Base-by-base conservation (phyloP, 2,888 invertebrate genomes). In the Spicauda simplicius region DNA sequence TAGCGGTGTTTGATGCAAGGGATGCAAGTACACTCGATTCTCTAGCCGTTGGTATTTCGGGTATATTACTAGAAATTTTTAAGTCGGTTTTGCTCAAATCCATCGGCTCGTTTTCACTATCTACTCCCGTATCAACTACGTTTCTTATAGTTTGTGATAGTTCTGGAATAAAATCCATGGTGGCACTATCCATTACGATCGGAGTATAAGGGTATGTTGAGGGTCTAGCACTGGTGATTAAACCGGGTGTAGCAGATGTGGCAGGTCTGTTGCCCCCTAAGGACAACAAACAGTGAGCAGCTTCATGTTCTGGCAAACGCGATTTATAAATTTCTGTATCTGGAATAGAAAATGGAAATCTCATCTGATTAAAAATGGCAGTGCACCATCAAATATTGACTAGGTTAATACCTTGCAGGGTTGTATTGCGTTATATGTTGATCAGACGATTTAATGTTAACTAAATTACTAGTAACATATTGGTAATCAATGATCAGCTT, bases 251-350 rank as follows among this genome's bases (percentile, higher is more conserved):
- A 62, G 90, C 84, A 11, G 90, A 85, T 5, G 89, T 85, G 0
- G 94, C 90, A 8, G 94, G 94, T 54, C 94, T 91, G 76, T 93
- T 90, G 20, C 94, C 96, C 5, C 96, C 95, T 55, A 98, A 88
- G 45, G 97, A 97, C 52, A 98, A 86, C 68, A 98, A 88, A 80
- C 97, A 96, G 76, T 96, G 96, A 0, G 97, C 97, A 8, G 97
- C 97, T 89, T 97, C 97, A 76, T 97, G 97, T 84, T 97, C 97
- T 76, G 95, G 95, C 72, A 96, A 87, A n/a, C 96, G 91, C 10
- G 96, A 95, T 79, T 95, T 96, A 70, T 95, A 95, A 74, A 95
- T 95, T 84, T 96, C 96, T 74, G 94, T 93, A 86, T 95, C 94
- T 95, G 86, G 55, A 85, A 61, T 53, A 53, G n/a, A n/a, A 50